Base-by-base conservation (phyloP, 1,140 invertebrate genomes). In the Macrosteles quadrilineatus region DNA sequence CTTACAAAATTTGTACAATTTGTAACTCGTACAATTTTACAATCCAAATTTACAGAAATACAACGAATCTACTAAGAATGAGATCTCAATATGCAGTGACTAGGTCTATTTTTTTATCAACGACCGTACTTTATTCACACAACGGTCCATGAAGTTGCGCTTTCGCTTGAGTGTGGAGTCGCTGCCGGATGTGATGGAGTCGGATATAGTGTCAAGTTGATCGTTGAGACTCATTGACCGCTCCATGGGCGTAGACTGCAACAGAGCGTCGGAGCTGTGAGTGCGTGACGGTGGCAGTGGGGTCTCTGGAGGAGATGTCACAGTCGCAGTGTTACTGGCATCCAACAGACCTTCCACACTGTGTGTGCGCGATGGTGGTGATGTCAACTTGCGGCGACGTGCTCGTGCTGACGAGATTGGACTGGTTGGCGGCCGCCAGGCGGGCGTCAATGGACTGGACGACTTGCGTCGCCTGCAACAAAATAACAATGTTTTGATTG, bases 91-190 rank as follows among this genome's bases (percentile, higher is more conserved):
- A 59, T 6, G 21, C 12, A 59, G 14, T 21, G 14, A 21, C 25
- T 59, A 23, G 12, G 55, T 29, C 25, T 69, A 75, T 36, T 88
- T 89, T 77, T 85, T 87, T 59, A 89, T 89, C 70, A 89, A 85
- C 76, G 87, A 88, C 83, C 87, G 85, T 79, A 91, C 87, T 83
- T 90, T 91, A 78, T 89, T 90, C 32, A 90, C 88, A 79, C 89
- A 91, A 78, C 88, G 86, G 80, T 91, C 88, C 87, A 91, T 89
- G 77, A 91, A 90, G 79, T 90, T 90, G 75, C 84, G 84, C 69
- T 75, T 77, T 29, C 53, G 57, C 23, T 63, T 67, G n/a, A 59
- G 53, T 4, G 57, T 65, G 4, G 32, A 36, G 50, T 68, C 69
- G n/a, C 68, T 71, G 9, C 43, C 68, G 0, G 71, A 67, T 14